Base-by-base conservation (phyloP, 2,888 invertebrate genomes). In the Eustalomyia histrio region DNA sequence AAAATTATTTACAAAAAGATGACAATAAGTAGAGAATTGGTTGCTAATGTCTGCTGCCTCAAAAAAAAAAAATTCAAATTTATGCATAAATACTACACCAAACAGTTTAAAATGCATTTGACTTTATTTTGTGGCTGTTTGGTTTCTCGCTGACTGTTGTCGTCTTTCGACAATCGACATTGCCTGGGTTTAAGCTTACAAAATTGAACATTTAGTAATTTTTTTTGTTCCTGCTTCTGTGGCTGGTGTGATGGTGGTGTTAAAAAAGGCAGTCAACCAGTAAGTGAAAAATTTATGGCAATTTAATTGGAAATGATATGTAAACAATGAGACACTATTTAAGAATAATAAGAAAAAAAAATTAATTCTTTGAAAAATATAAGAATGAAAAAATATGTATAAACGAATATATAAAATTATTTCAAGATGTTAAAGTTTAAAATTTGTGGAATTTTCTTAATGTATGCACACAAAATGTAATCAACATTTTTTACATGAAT, bases 301-400 rank as follows among this genome's bases (percentile, higher is more conserved):
- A 83, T 84, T 84, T 83, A 85, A 84, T 85, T 85, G 84, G 83
- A 78, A 79, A 76, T 84, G 84, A 84, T 75, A 80, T 80, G 83
- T 80, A 75, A 83, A 84, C 83, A 84, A 84, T 84, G 83, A 76
- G 82, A 76, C 81, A 81, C 78, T 81, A 78, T 75, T 81, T 81
- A 81, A 81, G 71, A 71, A 73, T 65, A 64, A 29, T 29, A 29
- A 29, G 1, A 29, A 29, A 29, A 29, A 29, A 29, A 52, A 43
- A 72, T 72, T 55, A 76, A 69, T 80, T 68, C 68, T 76, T 76
- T 76, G 53, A 65, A 69, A 50, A 52, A 53, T 29, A 63, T 35
- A 35, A 17, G 17, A 67, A 57, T 33, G 39, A 21, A 58, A 35
- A 29, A 17, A 21, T 16, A 29, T 63, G 35, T 18, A 50, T 18